phyloP scores from a whole-genome alignment of 2,888 invertebrate genomes.

The Diloba caeruleocephala region DNA sequence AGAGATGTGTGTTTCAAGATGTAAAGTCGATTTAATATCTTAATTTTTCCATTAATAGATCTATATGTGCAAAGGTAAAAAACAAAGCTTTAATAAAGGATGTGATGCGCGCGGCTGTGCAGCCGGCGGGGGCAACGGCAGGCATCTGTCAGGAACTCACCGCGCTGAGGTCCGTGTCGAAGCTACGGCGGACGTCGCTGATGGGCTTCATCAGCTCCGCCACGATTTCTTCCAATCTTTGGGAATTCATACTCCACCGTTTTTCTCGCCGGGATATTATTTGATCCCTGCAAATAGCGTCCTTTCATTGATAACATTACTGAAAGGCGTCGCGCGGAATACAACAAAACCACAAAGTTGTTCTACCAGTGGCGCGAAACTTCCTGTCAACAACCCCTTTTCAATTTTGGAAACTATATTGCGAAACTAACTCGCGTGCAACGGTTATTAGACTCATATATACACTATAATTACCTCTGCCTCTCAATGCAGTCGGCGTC shows the following conservation, averaged over 20 bases:
- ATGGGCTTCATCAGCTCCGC: slow-evolving; percentile 83
- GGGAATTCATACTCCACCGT: slow-evolving; percentile 85
- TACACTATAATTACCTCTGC: slow-evolving; percentile 66
- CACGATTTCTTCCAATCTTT: slow-evolving; percentile 81
- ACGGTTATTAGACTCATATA: not conserved
- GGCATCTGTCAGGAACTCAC: slow-evolving; percentile 64
- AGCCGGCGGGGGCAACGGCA: slow-evolving; percentile 29
- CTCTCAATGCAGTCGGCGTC: slow-evolving; percentile 77
- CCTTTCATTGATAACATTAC: slow-evolving; percentile 78
- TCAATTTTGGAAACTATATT: slow-evolving; percentile 65
- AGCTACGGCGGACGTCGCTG: slow-evolving; percentile 78
- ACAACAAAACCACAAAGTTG: slow-evolving; percentile 62
- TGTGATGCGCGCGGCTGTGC: slow-evolving; percentile 9
- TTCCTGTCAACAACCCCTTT: slow-evolving; percentile 75
- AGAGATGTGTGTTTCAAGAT: too few species aligned
- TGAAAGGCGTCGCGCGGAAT: slow-evolving; percentile 67
- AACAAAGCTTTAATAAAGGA: not conserved
- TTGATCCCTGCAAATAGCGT: slow-evolving; percentile 77
- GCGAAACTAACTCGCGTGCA: slow-evolving; percentile 23
- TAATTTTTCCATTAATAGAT: too few species aligned
- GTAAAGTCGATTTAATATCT: not conserved
- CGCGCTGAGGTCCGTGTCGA: slow-evolving; percentile 82
- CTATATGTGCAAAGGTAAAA: slow-evolving; percentile 1
- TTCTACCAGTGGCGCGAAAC: slow-evolving; percentile 81
- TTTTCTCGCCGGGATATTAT: slow-evolving; percentile 71